These are phyloP conservation scores for Morphnarchus princeps DNA, from an alignment of 2,113 vertebrate genomes.

Conservation along the genomic window DNA sequence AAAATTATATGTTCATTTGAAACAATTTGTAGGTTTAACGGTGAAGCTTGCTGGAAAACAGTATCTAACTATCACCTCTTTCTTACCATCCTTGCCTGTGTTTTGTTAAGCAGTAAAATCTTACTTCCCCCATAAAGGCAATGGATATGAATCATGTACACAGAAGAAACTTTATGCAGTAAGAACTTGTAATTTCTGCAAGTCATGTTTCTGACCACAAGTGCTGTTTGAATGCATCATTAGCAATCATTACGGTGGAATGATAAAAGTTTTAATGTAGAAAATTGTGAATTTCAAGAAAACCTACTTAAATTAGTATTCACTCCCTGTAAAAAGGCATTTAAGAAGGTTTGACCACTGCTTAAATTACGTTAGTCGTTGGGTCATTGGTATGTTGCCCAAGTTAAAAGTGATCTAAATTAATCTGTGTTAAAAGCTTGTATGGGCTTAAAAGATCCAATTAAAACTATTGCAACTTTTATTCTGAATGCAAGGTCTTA, in stretches of 20 bases:
- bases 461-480: background rate
- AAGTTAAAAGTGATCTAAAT: background rate
- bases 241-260: background rate
- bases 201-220: background rate
- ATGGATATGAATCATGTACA: background rate
- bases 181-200: background rate
- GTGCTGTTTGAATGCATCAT: background rate
- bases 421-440: background rate
- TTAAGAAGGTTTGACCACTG: background rate
- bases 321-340: background rate
- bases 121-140: background rate
- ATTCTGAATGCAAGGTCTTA: background rate
- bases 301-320: background rate
- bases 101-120: background rate
- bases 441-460: background rate
- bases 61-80: background rate
- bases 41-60: background rate
- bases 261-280: rapidly evolving
- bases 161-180: background rate
- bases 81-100: background rate
- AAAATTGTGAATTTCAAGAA: background rate
- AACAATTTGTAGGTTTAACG: background rate
- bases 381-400: background rate
- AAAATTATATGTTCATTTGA: background rate
- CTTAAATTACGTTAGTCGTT: background rate